Evolutionary conservation across 2,888 invertebrate genomes (phyloP), one percentile per base, ranked within the genome.

Genomic region (Perdita meconis): DNA sequence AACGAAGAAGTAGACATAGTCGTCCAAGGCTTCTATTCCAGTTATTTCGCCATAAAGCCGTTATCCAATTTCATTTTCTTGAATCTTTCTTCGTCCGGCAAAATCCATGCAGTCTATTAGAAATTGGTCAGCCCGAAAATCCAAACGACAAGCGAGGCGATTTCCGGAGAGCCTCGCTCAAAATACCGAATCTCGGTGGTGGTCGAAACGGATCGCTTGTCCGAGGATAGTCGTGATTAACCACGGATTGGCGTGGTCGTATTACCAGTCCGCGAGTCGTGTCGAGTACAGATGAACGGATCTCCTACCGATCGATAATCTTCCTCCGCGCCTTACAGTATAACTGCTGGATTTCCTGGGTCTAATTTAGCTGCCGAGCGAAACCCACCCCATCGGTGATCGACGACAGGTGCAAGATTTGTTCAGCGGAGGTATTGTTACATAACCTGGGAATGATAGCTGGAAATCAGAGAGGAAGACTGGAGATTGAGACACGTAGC

Each of bases 171-270:
- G n/a, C n/a, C n/a, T n/a, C n/a, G n/a, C n/a, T n/a, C n/a, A n/a
- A n/a, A n/a, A 50, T 34, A 10, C 34, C 53, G n/a, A 34, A n/a
- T 30, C 16, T 19, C n/a, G n/a, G n/a, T n/a, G n/a, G n/a, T n/a
- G n/a, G n/a, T n/a, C n/a, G n/a, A n/a, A n/a, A n/a, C n/a, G n/a
- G n/a, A n/a, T n/a, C n/a, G n/a, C n/a, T n/a, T n/a, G n/a, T n/a
- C n/a, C n/a, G n/a, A n/a, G n/a, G n/a, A n/a, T n/a, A n/a, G n/a
- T n/a, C n/a, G n/a, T n/a, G 78, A 81, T 78, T 82, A 82, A 86
- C 83, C 80, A 82, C 80, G 82, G 80, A 84, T 83, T 83, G 85
- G 85, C 88, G 85, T 83, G 83, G 80, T 69, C 77, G 78, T 82
- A 85, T 85, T 84, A 85, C 78, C 78, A 60, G 74, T 56, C 70